phyloP scores from a whole-genome alignment of 2,888 invertebrate genomes.

The Drosophila peninsularis region DNA sequence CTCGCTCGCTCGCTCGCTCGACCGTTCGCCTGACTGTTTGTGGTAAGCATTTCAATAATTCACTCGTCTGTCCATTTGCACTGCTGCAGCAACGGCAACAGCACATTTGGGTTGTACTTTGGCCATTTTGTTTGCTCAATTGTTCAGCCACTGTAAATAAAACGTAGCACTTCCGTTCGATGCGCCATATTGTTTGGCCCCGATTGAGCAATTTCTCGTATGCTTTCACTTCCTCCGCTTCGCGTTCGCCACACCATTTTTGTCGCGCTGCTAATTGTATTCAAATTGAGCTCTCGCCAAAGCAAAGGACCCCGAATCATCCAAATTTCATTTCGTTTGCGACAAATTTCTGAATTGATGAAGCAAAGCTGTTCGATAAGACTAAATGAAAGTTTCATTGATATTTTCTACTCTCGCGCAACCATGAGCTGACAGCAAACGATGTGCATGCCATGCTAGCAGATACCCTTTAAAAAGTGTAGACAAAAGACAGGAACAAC shows the following conservation, averaged over 20 bases:
- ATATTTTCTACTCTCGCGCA: not conserved
- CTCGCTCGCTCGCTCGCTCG: not conserved
- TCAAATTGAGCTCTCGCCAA: not conserved
- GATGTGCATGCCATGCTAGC: no score
- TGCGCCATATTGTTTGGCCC: constrained; percentile 61
- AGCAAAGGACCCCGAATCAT: not conserved
- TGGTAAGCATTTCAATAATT: constrained; percentile 48
- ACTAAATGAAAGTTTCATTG: not conserved
- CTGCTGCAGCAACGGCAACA: constrained; percentile 8
- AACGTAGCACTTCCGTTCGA: constrained; percentile 60
- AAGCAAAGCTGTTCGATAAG: not conserved
- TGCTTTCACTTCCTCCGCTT: constrained; percentile 42
- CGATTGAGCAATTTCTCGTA: constrained; percentile 63
- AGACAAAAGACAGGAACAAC: not conserved
- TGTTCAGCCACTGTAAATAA: constrained; percentile 70
- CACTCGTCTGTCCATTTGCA: constrained; percentile 47
- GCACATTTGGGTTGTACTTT: constrained; percentile 39
- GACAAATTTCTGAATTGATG: not conserved
- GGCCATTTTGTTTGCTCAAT: constrained; percentile 61
- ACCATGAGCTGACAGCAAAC: no score
- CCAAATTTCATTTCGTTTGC: not conserved
- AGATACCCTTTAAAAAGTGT: no score
- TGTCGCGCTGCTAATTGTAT: constrained; percentile 5
- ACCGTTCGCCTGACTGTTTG: constrained; percentile 7
- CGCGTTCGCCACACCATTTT: constrained; percentile 1